A percentile compares a stretch with the other conserved stretches of the same genome.
phyloP scores from a whole-genome alignment of 2,888 invertebrate genomes.

The Synanthedon tipuliformis region DNA sequence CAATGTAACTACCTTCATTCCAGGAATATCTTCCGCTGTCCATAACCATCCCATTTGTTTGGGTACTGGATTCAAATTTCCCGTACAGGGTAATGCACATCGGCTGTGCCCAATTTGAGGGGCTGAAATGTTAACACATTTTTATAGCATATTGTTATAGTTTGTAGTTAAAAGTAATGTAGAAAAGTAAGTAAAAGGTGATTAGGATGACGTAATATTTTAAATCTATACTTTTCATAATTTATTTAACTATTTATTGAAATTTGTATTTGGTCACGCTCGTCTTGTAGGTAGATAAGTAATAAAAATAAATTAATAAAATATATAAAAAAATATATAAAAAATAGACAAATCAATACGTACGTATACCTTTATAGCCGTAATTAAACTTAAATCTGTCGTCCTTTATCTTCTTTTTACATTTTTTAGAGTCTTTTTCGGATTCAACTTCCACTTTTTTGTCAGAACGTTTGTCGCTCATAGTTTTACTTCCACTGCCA shows the following conservation, averaged over 20 bases:
- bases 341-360: conserved; percentile 25
- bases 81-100: conserved; percentile 43
- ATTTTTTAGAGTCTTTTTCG: conserved; percentile 38
- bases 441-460: conserved; percentile 20
- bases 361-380: conserved; percentile 64
- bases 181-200: no score
- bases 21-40: conserved; percentile 51
- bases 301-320: conserved; percentile 4
- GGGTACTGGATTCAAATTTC: conserved; percentile 41
- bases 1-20: conserved; percentile 39
- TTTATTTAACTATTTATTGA: no score
- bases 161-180: no score
- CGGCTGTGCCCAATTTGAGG: conserved; percentile 56
- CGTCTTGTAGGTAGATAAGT: background rate
- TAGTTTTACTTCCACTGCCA: conserved; percentile 35
- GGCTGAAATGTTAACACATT: conserved; percentile 25
- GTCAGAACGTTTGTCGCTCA: background rate
- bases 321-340: conserved; percentile 12
- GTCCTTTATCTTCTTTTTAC: conserved; percentile 36
- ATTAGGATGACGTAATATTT: no score
- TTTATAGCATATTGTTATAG: no score
- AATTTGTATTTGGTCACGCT: no score
- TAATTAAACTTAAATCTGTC: conserved; percentile 57
- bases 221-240: no score
- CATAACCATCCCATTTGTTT: conserved; percentile 64